A percentile compares a stretch with the other conserved stretches of the same genome.
These are phyloP conservation scores for Nysson spinosus DNA, from an alignment of 2,888 invertebrate species.

Conservation along the genomic window DNA sequence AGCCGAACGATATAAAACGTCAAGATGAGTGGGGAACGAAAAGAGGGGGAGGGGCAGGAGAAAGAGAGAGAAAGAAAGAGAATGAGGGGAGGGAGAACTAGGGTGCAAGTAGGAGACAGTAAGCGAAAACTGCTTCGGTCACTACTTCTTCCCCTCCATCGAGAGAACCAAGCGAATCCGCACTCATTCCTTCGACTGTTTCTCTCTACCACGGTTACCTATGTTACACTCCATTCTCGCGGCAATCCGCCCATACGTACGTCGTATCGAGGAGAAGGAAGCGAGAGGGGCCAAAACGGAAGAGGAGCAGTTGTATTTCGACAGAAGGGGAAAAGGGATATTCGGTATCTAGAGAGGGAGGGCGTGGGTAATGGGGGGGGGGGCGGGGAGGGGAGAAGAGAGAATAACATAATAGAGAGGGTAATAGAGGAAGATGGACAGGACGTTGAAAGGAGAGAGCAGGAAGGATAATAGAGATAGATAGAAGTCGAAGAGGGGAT, in stretches of 20 bases:
- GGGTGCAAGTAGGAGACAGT: neutral
- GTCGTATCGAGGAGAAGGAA: neutral
- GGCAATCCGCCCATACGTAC: conserved; percentile 46
- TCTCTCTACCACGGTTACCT: conserved; percentile 39
- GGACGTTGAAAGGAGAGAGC: no score
- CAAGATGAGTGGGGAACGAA: conserved; percentile 37
- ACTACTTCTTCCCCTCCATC: conserved; percentile 33
- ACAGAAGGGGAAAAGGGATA: no score
- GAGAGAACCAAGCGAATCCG: conserved; percentile 52
- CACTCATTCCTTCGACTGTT: conserved; percentile 30
- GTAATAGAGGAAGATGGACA: conserved; percentile 18
- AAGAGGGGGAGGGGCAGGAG: no score
- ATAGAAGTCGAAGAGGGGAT: conserved; percentile 11
- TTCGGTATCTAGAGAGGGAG: no score
- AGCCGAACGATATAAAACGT: conserved; percentile 64
- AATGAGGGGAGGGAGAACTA: no score
- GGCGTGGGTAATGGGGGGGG: neutral
- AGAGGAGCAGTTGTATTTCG: no score
- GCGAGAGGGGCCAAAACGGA: neutral
- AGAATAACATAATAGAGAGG: neutral
- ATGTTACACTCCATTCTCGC: conserved; percentile 38
- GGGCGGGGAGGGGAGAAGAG: neutral
- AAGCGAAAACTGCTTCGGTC: conserved; percentile 40
- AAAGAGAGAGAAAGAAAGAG: no score
- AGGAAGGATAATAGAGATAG: conserved; percentile 7